Evolutionary conservation across 2,888 invertebrate species (phyloP).

Genomic region (Cylindroiulus punctatus): DNA sequence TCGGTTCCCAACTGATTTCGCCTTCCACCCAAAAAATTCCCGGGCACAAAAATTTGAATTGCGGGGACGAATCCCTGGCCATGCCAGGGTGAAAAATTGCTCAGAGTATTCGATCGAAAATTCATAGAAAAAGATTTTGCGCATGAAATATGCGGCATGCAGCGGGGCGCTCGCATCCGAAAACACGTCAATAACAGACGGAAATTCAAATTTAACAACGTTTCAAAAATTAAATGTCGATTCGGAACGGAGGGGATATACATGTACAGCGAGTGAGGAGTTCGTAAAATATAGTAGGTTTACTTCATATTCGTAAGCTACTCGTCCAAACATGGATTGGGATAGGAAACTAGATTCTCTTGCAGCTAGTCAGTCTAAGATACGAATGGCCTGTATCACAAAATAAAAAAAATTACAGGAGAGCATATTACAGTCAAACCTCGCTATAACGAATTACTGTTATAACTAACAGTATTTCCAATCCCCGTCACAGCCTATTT

Average conservation of each 20-base stretch:
- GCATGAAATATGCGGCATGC: slow-evolving; percentile 24
- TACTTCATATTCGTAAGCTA: background rate
- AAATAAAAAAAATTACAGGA: no score
- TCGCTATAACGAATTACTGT: no score
- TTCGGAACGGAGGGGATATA: background rate
- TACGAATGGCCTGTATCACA: no score
- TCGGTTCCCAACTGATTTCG: slow-evolving; percentile 30
- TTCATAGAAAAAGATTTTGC: background rate
- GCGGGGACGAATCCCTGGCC: background rate
- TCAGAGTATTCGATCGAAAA: background rate
- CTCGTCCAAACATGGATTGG: background rate
- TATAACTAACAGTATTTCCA: no score
- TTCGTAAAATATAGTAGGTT: no score
- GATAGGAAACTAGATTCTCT: background rate
- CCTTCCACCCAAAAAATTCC: slow-evolving; percentile 27
- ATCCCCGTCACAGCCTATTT: no score
- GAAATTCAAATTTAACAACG: slow-evolving; percentile 44
- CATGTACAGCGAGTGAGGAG: background rate
- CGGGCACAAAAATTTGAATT: slow-evolving; percentile 11
- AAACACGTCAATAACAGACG: slow-evolving; percentile 41
- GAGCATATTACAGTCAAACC: no score
- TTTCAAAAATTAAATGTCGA: slow-evolving; percentile 16
- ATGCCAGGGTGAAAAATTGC: slow-evolving; percentile 10
- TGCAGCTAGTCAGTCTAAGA: no score
- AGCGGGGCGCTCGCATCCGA: background rate